phyloP scores from a whole-genome alignment of 2,888 invertebrate genomes.

The Zaprionus bogoriensis region DNA sequence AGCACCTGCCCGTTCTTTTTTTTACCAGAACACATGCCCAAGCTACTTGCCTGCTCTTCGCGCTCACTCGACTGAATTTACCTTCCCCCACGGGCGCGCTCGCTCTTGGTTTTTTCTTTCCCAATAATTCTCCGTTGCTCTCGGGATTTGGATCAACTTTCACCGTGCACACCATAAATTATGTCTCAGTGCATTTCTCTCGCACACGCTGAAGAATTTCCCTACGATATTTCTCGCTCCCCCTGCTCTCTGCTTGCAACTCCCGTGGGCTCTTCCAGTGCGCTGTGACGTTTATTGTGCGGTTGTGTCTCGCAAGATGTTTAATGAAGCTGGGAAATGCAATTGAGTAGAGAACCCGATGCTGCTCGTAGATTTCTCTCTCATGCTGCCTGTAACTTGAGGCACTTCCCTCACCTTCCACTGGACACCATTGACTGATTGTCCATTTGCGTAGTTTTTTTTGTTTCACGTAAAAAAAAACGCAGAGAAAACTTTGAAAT shows the following conservation, averaged over 20 bases:
- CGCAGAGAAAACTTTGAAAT: slow-evolving; percentile 6
- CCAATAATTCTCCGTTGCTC: slow-evolving; percentile 55
- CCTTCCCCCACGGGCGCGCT: slow-evolving; percentile 1
- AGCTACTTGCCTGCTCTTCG: not conserved
- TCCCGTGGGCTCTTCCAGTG: slow-evolving; percentile 51
- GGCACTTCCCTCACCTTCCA: not conserved
- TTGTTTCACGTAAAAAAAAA: too few species aligned
- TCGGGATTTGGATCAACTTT: slow-evolving; percentile 75
- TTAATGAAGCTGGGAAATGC: slow-evolving; percentile 50
- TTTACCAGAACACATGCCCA: slow-evolving; percentile 49
- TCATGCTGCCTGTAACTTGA: not conserved
- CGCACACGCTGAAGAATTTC: too few species aligned
- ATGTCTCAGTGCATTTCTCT: slow-evolving; percentile 47
- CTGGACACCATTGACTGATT: too few species aligned
- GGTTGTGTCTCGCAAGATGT: slow-evolving; percentile 61
- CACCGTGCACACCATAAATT: slow-evolving; percentile 72
- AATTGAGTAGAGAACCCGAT: not conserved
- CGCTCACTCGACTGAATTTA: slow-evolving; percentile 6
- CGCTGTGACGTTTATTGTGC: slow-evolving; percentile 69
- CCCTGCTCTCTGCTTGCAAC: slow-evolving; percentile 7
- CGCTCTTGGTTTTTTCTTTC: slow-evolving; percentile 2
- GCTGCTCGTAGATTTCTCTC: not conserved
- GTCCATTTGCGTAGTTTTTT: too few species aligned
- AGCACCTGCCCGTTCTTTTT: slow-evolving; percentile 52
- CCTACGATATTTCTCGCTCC: slow-evolving; percentile 1